Base-by-base conservation (phyloP, 2,888 invertebrate genomes). In the Crematogaster levior region DNA sequence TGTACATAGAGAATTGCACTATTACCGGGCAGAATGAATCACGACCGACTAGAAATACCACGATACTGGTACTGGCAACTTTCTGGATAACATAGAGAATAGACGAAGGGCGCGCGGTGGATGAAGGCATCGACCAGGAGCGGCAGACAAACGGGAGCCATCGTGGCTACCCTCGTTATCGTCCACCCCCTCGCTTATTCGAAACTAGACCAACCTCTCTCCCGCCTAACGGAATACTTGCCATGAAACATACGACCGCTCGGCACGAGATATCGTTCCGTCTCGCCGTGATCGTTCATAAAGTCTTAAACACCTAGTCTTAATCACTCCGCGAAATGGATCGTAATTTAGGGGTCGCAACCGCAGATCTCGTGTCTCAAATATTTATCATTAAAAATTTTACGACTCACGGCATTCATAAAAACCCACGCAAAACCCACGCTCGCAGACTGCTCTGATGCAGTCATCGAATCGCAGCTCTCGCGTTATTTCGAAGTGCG, bases 91-190 rank as follows among this genome's bases (percentile, higher is more conserved):
- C 79, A 70, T n/a, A 48, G 73, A 66, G 81, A 68, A 58, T 66
- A 12, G 60, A 75, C 75, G 70, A 4, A 15, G 68, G 84, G 68
- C 56, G 77, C 56, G 83, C 66, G 85, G 86, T 83, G 84, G 85
- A 83, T 81, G 68, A 89, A 86, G 82, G 81, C 89, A 90, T 90
- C 85, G 89, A 87, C 86, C 91, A 91, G 90, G 90, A 89, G 85
- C 91, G 92, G 88, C 90, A 92, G 92, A 92, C 93, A 87, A 85
- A 84, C 86, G 88, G 92, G 92, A 93, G 93, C 93, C 92, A 85
- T 68, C 51, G 30, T 58, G 79, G 74, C 82, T 81, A 74, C 72
- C 48, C 70, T 27, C 82, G 66, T 70, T 40, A 27, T 30, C 72
- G 60, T 72, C 21, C 58, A 27, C 40, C 68, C 75, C 65, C 81